Evolutionary conservation across 2,797 vertebrate genomes (phyloP), one percentile per base, ranked within the genome.

Genomic region (Coracias cyanogaster): DNA sequence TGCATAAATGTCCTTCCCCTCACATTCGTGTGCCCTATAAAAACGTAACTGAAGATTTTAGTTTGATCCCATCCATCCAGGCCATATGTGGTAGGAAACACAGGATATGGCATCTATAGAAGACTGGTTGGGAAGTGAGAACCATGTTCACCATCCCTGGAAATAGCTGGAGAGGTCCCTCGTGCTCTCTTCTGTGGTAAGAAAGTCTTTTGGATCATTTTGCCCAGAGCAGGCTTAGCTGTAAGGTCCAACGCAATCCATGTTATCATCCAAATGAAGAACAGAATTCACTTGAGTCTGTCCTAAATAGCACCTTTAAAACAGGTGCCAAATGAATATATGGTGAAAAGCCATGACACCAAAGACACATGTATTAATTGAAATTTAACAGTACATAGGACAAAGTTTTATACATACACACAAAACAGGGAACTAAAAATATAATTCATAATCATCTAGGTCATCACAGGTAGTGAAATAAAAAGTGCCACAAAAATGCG

Each of bases 301-400:
- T 79, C 83, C 77, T 92, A 82, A 93, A 51, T 2, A 77, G 82
- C 76, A 73, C 82, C 94, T 96, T 93, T 71, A 93, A 92, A 97
- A 96, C 72, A 95, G 93, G 94, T 45, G 93, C 90, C 83, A 93
- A 28, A 35, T 67, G 80, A 73, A 89, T 25, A 66, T 26, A 29
- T 31, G 69, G 55, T 95, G 77, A 93, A 94, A 94, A 90, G 78
- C 93, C 81, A n/a, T 9, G 89, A 89, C 46, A 41, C 92, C 79
- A 83, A 76, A 76, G 51, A 86, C 41, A 93, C n/a, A 35, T 69
- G 2, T 33, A 39, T 77, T 52, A 52, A 73, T 19, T 94, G 89
- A 96, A 86, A 93, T 92, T 72, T 71, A 33, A 46, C 74, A 72
- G 43, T 16, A 76, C 67, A 61, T 5, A 74, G 26, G 45, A 57